Evolutionary conservation across 2,888 invertebrate species (phyloP), one percentile per base, ranked within the genome.

Genomic region (Yponomeuta plumbellus): DNA sequence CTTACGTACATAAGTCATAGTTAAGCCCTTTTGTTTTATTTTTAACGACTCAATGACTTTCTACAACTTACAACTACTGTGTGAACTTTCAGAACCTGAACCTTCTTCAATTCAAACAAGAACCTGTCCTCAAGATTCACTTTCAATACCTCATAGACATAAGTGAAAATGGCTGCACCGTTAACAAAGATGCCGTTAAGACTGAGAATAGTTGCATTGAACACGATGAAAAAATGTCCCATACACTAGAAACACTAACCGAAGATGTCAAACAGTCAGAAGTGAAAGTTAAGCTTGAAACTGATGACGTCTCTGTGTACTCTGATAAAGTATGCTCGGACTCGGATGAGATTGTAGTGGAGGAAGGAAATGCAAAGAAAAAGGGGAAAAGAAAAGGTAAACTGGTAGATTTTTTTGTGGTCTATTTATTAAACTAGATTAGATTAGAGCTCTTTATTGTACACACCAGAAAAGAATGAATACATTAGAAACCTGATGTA

Each of bases 261-360:
- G 5, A 17, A 17, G 44, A 52, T 17, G 0, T 52, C 44, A 52
- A 52, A 52, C 44, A 2, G 5, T 17, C 44, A 52, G 44, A 17
- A 52, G 44, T 52, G 17, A 52, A 52, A 52, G 59, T 58, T 39
- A 22, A 56, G n/a, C n/a, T n/a, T 3, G 65, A 65, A 65, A 57
- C 17, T n/a, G 58, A 58, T 65, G 61, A 66, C 1, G 22, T 66
- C 5, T 56, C 57, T 26, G 39, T 69, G 1, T 67, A 68, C 20
- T 22, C 56, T 3, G 68, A 69, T 4, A 58, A 66, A 71, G 10
- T 74, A 73, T 67, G 68, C 13, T 72, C 72, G 0, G 71, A 71
- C 10, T 61, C 71, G 1, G 77, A 76, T 20, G 79, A 77, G 11
- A 74, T 77, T 61, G 69, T 69, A n/a, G 71, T 68, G 40, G 70